Evolutionary conservation across 2,113 vertebrate species (phyloP).

Genomic region (Silurus meridionalis): DNA sequence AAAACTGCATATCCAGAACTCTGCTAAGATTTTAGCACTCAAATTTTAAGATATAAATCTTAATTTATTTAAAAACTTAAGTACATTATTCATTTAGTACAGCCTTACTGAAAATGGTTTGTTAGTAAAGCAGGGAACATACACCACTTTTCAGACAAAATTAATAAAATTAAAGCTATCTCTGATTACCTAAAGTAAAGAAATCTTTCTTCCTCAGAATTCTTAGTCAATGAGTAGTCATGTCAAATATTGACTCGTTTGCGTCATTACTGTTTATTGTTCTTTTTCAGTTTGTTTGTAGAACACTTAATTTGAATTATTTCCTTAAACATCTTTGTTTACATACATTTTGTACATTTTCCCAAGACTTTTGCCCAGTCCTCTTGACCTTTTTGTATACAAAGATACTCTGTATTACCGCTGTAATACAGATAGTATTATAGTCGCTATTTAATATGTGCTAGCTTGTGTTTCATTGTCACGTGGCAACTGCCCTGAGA

Average conservation of each 20-base stretch:
- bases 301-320: neutral
- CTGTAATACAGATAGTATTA: neutral
- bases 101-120: neutral
- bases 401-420: too few species aligned
- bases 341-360: neutral
- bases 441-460: neutral
- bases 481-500: neutral
- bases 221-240: neutral
- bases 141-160: neutral
- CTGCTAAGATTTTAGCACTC: too few species aligned
- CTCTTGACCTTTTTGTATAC: neutral
- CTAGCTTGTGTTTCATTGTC: neutral
- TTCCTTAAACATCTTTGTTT: neutral
- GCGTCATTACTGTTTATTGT: neutral
- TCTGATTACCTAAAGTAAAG: neutral
- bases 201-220: neutral
- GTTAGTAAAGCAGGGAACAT: neutral
- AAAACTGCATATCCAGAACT: too few species aligned
- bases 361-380: neutral
- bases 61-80: too few species aligned
- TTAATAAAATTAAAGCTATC: neutral
- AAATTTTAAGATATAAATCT: too few species aligned
- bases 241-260: neutral
- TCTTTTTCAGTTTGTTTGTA: neutral
- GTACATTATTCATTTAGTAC: too few species aligned